Conservation (phyloP, 2,888 invertebrate genomes). For the Apotomis capreana region DNA sequence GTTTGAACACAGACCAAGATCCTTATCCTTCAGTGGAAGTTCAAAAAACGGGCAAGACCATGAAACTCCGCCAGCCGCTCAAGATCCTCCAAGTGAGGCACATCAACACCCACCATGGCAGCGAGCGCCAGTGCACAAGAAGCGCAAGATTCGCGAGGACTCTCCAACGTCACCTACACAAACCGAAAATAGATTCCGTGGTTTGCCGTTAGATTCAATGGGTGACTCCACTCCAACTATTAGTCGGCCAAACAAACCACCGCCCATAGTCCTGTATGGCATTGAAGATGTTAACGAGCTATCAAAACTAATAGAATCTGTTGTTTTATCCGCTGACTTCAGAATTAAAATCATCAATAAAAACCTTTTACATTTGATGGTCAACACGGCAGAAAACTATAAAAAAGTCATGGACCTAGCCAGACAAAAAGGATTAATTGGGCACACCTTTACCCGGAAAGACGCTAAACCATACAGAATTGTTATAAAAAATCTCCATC, state of each 20-base stretch:
- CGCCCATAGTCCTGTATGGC: conserved; percentile 2
- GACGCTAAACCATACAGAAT: conserved; percentile 1
- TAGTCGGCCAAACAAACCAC: not conserved
- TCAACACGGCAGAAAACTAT: not conserved
- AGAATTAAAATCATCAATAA: not conserved
- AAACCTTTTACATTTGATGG: not conserved
- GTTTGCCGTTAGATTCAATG: not conserved
- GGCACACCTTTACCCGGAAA: not conserved
- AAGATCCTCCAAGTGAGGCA: not conserved
- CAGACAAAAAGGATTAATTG: conserved; percentile 1
- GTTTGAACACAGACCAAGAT: not conserved
- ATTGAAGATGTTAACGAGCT: not conserved
- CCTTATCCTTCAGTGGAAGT: not conserved
- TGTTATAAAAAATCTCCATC: conserved; percentile 6
- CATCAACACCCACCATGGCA: not conserved
- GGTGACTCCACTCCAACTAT: not conserved
- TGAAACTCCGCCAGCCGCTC: not conserved
- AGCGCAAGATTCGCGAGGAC: not conserved
- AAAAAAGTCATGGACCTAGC: not conserved
- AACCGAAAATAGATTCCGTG: not conserved
- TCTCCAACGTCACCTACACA: not conserved
- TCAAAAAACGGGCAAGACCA: not conserved
- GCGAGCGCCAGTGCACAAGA: not conserved
- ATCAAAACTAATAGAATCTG: not conserved
- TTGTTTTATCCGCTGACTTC: not conserved